These are phyloP conservation scores for Charanyca ferruginea DNA, from an alignment of 2,888 invertebrate species.

Conservation along the genomic window DNA sequence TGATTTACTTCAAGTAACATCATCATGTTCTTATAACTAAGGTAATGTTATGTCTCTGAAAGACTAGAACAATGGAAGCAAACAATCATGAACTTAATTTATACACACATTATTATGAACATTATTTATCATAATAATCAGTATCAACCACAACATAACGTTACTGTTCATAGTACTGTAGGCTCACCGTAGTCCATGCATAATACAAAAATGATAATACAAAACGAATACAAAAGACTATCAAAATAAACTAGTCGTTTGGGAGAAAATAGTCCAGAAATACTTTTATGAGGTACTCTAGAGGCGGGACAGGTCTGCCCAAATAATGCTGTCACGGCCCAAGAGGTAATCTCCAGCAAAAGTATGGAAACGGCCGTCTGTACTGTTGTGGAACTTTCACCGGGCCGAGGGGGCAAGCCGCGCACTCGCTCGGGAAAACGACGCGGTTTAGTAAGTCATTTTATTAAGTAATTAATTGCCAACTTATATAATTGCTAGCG, in stretches of 20 bases:
- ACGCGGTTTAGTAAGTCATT: slow-evolving; percentile 1
- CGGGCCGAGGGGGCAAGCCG: slow-evolving; percentile 30
- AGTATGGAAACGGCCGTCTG: slow-evolving; percentile 68
- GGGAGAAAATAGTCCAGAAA: slow-evolving; percentile 54
- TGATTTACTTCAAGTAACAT: no score
- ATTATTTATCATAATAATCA: background rate
- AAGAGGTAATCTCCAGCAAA: slow-evolving; percentile 63
- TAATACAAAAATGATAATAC: slow-evolving; percentile 16
- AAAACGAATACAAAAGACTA: slow-evolving; percentile 45
- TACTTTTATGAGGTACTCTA: slow-evolving; percentile 58
- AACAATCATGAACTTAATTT: background rate
- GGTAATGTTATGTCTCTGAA: no score
- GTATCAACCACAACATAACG: background rate
- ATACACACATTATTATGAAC: no score
- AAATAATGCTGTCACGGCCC: slow-evolving; percentile 65
- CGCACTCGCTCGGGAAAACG: slow-evolving; percentile 50
- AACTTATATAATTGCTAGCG: no score
- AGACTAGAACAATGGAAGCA: background rate
- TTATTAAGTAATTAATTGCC: background rate
- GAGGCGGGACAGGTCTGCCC: slow-evolving; percentile 58
- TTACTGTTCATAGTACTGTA: background rate
- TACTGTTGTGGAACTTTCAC: slow-evolving; percentile 63
- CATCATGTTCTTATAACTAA: no score
- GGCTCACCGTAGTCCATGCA: background rate
- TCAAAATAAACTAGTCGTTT: slow-evolving; percentile 56